phyloP scores from a whole-genome alignment of 2,888 invertebrate genomes.

The Chloroclysta siterata region DNA sequence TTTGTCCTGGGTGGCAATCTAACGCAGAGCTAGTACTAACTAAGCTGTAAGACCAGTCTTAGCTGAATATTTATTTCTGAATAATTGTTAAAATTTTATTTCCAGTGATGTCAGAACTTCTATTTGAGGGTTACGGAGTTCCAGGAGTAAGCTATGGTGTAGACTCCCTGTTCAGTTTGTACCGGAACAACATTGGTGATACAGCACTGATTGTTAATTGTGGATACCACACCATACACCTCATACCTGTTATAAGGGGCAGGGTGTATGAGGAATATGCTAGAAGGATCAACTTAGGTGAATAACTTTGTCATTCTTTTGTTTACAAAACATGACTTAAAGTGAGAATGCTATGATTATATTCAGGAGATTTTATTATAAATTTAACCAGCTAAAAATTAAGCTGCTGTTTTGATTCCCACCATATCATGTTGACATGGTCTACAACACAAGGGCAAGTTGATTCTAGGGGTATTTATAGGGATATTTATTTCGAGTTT shows the following conservation, averaged over 20 bases:
- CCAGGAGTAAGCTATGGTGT: slow-evolving; percentile 95
- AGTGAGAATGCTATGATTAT: too few species aligned
- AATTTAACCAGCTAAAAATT: too few species aligned
- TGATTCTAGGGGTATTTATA: too few species aligned
- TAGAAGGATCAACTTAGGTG: slow-evolving; percentile 93
- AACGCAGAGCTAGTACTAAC: too few species aligned
- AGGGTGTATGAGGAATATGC: slow-evolving; percentile 88
- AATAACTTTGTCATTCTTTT: background rate
- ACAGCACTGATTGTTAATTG: slow-evolving; percentile 92
- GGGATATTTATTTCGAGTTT: too few species aligned
- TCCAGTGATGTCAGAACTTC: slow-evolving; percentile 95
- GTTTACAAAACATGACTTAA: background rate
- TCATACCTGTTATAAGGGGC: slow-evolving; percentile 92
- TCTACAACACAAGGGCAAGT: too few species aligned
- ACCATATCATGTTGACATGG: too few species aligned
- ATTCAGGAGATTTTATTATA: too few species aligned
- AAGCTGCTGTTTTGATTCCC: too few species aligned
- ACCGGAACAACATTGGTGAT: slow-evolving; percentile 85
- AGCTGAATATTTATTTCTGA: background rate
- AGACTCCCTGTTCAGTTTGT: slow-evolving; percentile 92
- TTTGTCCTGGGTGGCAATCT: too few species aligned
- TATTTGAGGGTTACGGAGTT: slow-evolving; percentile 96
- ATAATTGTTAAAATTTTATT: slow-evolving; percentile 27
- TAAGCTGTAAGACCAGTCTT: too few species aligned
- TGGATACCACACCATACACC: slow-evolving; percentile 95